These are phyloP conservation scores for Drosophila biarmipes DNA, from an alignment of 1,140 invertebrate genomes.

Conservation along the genomic window DNA sequence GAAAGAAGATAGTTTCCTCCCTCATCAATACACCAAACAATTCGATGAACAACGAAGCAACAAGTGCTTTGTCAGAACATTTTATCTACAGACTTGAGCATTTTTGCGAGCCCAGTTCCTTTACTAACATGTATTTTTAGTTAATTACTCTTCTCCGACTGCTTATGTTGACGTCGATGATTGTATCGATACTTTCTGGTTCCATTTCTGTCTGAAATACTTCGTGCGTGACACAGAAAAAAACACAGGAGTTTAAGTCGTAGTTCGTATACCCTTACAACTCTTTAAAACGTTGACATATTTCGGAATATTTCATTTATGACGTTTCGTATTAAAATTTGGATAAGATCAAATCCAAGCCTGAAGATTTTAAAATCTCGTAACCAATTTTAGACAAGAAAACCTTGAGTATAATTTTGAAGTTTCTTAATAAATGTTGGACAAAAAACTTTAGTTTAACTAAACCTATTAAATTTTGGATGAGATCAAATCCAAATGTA, in stretches of 20 bases:
- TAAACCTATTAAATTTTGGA: no score
- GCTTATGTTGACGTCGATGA: conserved; percentile 9
- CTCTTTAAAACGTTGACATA: neutral
- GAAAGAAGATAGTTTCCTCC: neutral
- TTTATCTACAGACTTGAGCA: neutral
- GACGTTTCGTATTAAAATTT: no score
- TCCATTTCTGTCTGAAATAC: neutral
- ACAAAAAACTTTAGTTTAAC: no score
- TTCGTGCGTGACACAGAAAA: neutral
- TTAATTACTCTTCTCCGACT: conserved; percentile 12
- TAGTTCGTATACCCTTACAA: neutral
- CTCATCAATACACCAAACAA: conserved; percentile 8
- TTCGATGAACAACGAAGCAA: conserved; percentile 9
- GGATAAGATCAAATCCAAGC: no score
- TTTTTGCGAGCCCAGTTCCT: neutral
- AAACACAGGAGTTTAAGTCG: neutral
- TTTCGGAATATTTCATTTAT: no score
- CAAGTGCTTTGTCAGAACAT: conserved; percentile 11
- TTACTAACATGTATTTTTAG: conserved; percentile 16
- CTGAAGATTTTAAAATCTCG: no score
- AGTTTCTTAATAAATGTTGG: no score
- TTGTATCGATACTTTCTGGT: conserved; percentile 8
- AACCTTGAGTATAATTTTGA: no score
- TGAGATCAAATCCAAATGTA: no score
- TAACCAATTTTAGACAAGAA: no score